Conservation (phyloP, 2,113 vertebrate species). For the Todiramphus chloris region DNA sequence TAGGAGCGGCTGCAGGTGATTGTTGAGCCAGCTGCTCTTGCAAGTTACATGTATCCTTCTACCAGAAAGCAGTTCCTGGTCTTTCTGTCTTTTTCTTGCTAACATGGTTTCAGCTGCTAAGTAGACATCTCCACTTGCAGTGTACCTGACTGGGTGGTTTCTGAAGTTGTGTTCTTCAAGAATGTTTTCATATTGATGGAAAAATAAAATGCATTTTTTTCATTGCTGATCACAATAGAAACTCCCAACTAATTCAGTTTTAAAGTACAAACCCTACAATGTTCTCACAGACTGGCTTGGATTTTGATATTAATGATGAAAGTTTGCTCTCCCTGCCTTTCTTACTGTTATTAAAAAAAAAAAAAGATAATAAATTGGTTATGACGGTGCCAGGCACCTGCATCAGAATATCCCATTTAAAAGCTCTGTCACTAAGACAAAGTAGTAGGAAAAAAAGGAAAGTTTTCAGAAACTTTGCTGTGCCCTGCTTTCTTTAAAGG, state of each 20-base stretch:
- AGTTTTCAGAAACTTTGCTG: neutral
- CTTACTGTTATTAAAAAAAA: neutral
- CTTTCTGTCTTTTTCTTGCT: neutral
- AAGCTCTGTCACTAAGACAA: neutral
- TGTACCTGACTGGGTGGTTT: neutral
- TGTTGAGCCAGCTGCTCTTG: neutral
- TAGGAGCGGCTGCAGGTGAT: neutral
- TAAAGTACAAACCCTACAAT: neutral
- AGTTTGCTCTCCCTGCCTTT: neutral
- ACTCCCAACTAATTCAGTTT: neutral
- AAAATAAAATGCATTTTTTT: neutral
- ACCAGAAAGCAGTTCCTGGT: neutral
- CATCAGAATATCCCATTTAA: neutral
- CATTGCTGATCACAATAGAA: neutral
- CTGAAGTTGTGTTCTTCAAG: neutral
- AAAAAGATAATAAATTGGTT: neutral
- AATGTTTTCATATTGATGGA: neutral
- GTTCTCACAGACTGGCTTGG: neutral
- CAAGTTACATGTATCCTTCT: fast-evolving
- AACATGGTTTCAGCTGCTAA: neutral
- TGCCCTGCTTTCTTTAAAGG: neutral
- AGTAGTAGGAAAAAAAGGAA: neutral
- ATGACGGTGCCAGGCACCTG: neutral
- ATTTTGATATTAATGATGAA: neutral
- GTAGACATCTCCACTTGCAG: neutral